These are phyloP conservation scores for Hyphantria cunea DNA, from an alignment of 1,140 invertebrate genomes.

Conservation along the genomic window DNA sequence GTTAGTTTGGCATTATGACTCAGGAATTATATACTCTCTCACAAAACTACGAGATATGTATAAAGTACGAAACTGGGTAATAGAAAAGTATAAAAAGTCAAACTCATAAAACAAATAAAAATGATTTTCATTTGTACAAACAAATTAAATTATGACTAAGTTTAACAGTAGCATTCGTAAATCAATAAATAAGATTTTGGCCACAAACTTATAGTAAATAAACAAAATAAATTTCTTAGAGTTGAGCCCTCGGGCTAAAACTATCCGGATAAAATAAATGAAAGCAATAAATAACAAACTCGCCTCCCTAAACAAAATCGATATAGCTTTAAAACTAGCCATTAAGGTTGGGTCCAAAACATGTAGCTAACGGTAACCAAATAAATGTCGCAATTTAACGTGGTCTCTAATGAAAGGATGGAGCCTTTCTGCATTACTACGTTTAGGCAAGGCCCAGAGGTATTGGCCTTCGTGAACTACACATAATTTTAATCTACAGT, in stretches of 20 bases:
- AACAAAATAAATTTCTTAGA: no score
- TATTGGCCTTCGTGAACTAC: conserved; percentile 36
- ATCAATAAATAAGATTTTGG: no score
- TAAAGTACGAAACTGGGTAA: no score
- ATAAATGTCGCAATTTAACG: conserved; percentile 43
- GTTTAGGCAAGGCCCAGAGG: conserved; percentile 31
- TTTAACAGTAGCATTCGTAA: no score
- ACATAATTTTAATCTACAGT: conserved; percentile 41
- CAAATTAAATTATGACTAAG: no score
- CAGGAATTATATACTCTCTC: no score
- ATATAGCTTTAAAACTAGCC: conserved; percentile 25
- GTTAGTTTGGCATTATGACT: no score
- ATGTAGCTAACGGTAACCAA: conserved; percentile 16
- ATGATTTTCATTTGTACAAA: background rate
- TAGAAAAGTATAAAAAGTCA: no score
- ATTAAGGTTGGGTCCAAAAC: conserved; percentile 12
- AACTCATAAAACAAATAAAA: no score
- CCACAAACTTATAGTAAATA: no score
- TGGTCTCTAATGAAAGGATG: conserved; percentile 42
- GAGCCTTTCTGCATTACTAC: conserved; percentile 41
- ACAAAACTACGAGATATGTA: no score
- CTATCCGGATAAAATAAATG: background rate
- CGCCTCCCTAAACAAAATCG: conserved; percentile 9
- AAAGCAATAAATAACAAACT: conserved; percentile 14
- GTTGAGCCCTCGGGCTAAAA: no score